Conservation (phyloP, 2,797 vertebrate species). For the Sebastolobus alascanus region DNA sequence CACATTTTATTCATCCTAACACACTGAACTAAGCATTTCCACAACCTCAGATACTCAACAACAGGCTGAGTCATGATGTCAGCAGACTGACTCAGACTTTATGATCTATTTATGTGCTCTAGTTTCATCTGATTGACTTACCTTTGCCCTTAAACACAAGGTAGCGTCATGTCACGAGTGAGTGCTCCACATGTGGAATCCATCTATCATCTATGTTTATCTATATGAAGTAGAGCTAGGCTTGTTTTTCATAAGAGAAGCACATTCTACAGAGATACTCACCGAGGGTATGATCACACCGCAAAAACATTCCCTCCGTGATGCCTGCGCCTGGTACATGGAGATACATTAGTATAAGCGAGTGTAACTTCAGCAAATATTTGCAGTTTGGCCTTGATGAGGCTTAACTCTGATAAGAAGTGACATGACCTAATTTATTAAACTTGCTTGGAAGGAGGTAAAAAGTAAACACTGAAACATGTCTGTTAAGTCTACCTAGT, state of each 20-base stretch:
- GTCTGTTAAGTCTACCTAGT: not conserved
- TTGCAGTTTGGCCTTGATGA: not conserved
- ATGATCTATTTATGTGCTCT: not conserved
- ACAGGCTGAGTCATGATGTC: not conserved
- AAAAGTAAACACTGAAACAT: not conserved
- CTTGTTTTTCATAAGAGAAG: not conserved
- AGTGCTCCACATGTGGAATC: not conserved
- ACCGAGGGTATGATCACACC: not conserved
- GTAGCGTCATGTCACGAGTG: not conserved
- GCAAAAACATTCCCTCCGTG: not conserved
- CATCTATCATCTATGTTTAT: not conserved
- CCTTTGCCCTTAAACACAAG: not conserved
- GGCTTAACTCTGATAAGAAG: not conserved
- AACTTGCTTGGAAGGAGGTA: not conserved
- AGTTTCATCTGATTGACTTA: not conserved
- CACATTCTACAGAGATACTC: not conserved
- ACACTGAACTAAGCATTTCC: not conserved
- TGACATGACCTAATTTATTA: not conserved
- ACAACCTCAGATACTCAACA: not conserved
- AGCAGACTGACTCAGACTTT: constrained; percentile 4
- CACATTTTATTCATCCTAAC: not conserved
- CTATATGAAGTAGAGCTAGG: not conserved
- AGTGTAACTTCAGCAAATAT: not conserved
- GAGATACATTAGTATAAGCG: not conserved
- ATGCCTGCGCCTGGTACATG: constrained; percentile 7